These are phyloP conservation scores for Monopis laevigella DNA, from an alignment of 2,888 invertebrate genomes.

Conservation along the genomic window DNA sequence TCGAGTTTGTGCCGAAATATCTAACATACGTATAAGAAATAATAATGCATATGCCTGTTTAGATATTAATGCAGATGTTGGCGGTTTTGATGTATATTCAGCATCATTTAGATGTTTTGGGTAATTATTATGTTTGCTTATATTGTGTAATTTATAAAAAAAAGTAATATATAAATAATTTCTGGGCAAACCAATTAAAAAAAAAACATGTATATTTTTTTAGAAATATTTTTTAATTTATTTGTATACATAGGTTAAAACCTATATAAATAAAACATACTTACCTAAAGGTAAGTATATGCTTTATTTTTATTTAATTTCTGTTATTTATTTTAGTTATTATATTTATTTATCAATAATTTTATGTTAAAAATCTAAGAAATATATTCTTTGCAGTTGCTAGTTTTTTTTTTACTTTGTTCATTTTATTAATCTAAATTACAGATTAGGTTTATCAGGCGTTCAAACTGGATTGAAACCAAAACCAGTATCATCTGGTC, in stretches of 20 bases:
- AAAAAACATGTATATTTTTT: no score
- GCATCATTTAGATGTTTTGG: constrained; percentile 63
- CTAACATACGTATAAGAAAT: constrained; percentile 81
- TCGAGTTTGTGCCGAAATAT: constrained; percentile 78
- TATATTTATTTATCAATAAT: neutral
- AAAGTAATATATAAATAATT: no score
- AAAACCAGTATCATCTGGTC: constrained; percentile 46
- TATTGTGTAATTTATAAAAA: no score
- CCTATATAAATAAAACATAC: no score
- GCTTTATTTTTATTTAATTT: constrained; percentile 7
- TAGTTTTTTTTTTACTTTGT: neutral
- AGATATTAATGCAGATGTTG: constrained; percentile 75
- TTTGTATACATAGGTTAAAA: no score
- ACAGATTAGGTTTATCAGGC: constrained; percentile 49
- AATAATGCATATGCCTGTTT: constrained; percentile 83
- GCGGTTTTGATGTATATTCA: constrained; percentile 65
- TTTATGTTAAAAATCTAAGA: neutral
- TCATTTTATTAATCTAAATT: no score
- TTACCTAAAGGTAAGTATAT: no score
- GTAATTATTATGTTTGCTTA: no score
- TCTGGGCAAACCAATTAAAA: no score
- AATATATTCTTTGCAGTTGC: no score
- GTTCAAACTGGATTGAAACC: constrained; percentile 55
- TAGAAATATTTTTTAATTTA: no score
- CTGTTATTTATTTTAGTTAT: neutral